phyloP scores from a whole-genome alignment of 2,797 vertebrate genomes.

The Dendrocincla fuliginosa region DNA sequence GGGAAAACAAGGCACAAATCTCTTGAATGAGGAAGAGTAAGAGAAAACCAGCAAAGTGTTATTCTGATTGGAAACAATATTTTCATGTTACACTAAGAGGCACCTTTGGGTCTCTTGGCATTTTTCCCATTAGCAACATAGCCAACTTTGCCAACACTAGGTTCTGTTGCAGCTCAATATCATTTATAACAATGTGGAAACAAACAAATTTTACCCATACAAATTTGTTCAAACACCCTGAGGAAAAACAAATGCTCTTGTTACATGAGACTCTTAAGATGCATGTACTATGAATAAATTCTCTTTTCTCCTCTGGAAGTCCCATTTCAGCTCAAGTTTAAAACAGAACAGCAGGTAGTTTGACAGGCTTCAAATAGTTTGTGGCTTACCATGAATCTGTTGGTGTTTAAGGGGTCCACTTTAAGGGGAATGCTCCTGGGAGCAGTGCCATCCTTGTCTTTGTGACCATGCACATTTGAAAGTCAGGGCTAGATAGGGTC shows the following conservation, averaged over 20 bases:
- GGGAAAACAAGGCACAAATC: background rate
- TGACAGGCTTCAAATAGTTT: background rate
- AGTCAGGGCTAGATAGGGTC: rapidly evolving
- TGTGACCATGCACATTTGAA: background rate
- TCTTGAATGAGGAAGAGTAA: background rate
- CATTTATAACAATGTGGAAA: background rate
- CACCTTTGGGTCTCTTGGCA: background rate
- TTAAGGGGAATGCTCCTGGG: background rate
- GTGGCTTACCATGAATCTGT: background rate
- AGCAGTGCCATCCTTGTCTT: background rate
- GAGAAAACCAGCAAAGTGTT: background rate
- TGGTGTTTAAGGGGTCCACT: background rate
- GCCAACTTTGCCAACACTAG: background rate
- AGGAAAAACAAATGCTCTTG: background rate
- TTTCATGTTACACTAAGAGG: background rate
- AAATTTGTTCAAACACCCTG: background rate
- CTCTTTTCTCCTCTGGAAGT: background rate
- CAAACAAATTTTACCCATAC: background rate
- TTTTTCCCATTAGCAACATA: background rate
- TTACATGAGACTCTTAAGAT: background rate
- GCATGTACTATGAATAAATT: background rate
- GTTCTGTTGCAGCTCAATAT: background rate
- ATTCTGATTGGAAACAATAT: background rate
- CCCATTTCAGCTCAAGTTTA: background rate
- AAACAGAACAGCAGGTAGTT: background rate